A percentile compares a stretch with the other conserved stretches of the same genome.
These are phyloP conservation scores for Pterophyllum scalare DNA, from an alignment of 2,113 vertebrate species.

Conservation along the genomic window DNA sequence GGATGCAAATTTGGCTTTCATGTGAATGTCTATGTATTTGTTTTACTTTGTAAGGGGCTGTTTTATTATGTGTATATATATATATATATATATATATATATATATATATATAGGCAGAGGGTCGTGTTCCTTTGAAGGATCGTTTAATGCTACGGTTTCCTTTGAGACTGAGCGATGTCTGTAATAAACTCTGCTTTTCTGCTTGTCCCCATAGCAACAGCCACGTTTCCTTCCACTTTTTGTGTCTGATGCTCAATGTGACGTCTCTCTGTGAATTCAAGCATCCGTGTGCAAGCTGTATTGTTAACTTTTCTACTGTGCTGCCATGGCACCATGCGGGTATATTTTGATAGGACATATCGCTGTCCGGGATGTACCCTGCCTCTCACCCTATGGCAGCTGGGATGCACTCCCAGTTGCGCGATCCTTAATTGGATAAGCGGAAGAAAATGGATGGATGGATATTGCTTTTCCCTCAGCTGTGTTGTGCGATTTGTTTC, in stretches of 20 bases:
- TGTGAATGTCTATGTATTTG: neutral
- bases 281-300: constrained; percentile 30
- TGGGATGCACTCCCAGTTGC: too few species aligned
- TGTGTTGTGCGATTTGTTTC: neutral
- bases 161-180: constrained; percentile 64
- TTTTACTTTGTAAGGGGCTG: neutral
- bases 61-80: too few species aligned
- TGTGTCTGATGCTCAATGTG: constrained; percentile 43
- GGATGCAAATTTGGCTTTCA: neutral
- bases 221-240: constrained; percentile 43
- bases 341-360: constrained; percentile 16
- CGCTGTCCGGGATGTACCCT: too few species aligned
- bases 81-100: too few species aligned
- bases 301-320: constrained; percentile 2
- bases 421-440: too few species aligned
- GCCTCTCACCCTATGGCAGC: too few species aligned
- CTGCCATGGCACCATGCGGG: neutral
- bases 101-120: too few species aligned
- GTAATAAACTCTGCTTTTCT: constrained; percentile 64
- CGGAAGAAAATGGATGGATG: too few species aligned
- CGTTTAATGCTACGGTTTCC: constrained; percentile 55
- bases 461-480: neutral
- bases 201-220: constrained; percentile 78
- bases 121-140: constrained; percentile 9
- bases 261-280: constrained; percentile 7